Percentiles rank a stretch among this genome's conserved stretches.
phyloP scores from a whole-genome alignment of 2,888 invertebrate genomes.

The Caenorhabditis sp. region DNA sequence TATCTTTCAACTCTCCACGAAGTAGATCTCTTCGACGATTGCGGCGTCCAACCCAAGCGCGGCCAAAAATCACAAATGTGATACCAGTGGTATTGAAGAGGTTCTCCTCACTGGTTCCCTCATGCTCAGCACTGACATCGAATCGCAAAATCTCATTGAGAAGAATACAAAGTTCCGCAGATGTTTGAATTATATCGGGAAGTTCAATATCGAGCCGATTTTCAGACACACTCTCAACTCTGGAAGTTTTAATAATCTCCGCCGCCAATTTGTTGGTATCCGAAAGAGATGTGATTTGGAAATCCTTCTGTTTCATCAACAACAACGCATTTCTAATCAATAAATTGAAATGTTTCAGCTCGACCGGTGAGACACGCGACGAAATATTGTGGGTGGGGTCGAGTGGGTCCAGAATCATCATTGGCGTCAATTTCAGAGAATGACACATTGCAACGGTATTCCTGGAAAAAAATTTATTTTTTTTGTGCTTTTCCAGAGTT shows the following conservation, averaged over 20 bases:
- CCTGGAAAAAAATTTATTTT: conserved; percentile 4
- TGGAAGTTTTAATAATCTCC: conserved; percentile 5
- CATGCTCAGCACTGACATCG: conserved; percentile 14
- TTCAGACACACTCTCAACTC: neutral
- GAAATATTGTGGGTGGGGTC: conserved; percentile 51
- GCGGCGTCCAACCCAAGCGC: conserved; percentile 34
- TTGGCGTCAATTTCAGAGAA: neutral
- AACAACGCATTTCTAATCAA: conserved; percentile 27
- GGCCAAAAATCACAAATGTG: conserved; percentile 9
- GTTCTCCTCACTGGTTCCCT: conserved; percentile 17
- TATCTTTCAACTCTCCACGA: neutral
- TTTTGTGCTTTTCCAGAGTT: too few relatives aligned
- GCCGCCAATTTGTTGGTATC: conserved; percentile 12
- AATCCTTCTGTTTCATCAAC: conserved; percentile 31
- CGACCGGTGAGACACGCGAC: conserved; percentile 34
- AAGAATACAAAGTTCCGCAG: conserved; percentile 13
- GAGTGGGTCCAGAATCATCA: conserved; percentile 49
- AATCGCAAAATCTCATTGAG: conserved; percentile 21
- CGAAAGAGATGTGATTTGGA: conserved; percentile 3
- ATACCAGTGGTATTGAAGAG: conserved; percentile 18
- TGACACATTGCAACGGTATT: conserved; percentile 9
- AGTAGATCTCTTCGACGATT: neutral
- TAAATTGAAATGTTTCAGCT: conserved; percentile 22
- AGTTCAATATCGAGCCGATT: conserved; percentile 13
- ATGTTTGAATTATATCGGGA: conserved; percentile 12